Base-by-base conservation (phyloP, 2,113 vertebrate genomes). In the Poeciliopsis prolifica region DNA sequence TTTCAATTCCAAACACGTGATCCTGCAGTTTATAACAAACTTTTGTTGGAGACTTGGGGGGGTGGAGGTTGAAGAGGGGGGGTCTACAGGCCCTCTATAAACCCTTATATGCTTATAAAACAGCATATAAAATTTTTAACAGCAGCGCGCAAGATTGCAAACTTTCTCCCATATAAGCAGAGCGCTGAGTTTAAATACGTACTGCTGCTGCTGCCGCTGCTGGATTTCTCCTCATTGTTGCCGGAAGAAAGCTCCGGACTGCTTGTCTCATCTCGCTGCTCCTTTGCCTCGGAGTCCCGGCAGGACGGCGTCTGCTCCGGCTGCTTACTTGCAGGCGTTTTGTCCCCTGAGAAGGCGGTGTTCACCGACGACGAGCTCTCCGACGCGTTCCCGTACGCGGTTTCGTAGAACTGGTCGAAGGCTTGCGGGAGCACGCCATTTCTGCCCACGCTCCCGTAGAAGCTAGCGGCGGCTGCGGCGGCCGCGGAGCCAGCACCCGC, bases 31-130 rank as follows among this genome's bases (percentile, higher is more conserved):
- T 97, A 97, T 97, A 97, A 97, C 95, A 96, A 97, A 96, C 96
- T 98, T 98, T 97, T 96, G 95, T 96, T 96, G 96, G 96, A 96
- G 95, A 96, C 26, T 67, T 94, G 96, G 96, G 96, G 96, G 96
- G 51, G 51, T 54, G 51, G 51, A n/a, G 6, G 96, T 95, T 95
- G 94, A 62, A 95, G 35, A 11, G 96, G 40, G 96, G 95, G 96
- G 97, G 96, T 96, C 96, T 96, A 96, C 95, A 94, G 96, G 96
- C 95, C 96, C 96, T 98, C 97, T 95, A 97, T 99, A 98, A 99
- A 98, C 96, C 51, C 96, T 98, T 97, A 96, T 98, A 96, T 94
- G 97, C 97, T 98, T 99, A 98, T 99, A 98, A 98, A 99, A 98
- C 96, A 97, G 96, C 97, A 97, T 97, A 98, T 98, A 98, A 98